Conservation (phyloP, 2,888 invertebrate genomes). For the Synanthedon formicaeformis region DNA sequence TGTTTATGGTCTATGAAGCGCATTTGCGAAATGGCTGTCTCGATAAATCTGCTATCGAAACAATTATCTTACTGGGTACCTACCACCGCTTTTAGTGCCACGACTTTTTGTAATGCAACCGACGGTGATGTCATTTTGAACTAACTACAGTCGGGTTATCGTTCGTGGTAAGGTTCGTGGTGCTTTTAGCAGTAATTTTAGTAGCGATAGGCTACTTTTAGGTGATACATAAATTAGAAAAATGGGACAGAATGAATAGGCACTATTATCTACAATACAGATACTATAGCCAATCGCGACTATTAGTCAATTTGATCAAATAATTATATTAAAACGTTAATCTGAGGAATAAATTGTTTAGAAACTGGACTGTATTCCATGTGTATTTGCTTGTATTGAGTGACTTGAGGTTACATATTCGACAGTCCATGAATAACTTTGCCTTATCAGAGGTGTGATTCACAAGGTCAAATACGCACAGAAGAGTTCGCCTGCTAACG, state of each 20-base stretch:
- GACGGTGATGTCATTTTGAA: conserved; percentile 21
- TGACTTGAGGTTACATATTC: conserved; percentile 24
- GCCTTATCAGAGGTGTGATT: conserved; percentile 58
- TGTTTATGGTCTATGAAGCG: not conserved
- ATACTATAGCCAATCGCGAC: no score
- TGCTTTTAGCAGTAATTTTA: conserved; percentile 6
- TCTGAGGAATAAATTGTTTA: no score
- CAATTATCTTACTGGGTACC: no score
- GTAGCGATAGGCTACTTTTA: not conserved
- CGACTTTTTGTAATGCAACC: not conserved
- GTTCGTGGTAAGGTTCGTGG: conserved; percentile 15
- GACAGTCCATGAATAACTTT: conserved; percentile 25
- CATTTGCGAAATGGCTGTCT: not conserved
- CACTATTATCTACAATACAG: no score
- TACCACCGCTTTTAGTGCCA: not conserved
- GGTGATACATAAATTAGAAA: not conserved
- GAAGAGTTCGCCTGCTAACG: conserved; percentile 50
- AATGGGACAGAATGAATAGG: not conserved
- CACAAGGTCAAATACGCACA: conserved; percentile 45
- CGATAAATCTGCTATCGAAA: not conserved
- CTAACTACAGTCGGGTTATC: conserved; percentile 13
- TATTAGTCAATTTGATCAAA: no score
- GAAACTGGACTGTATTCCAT: no score
- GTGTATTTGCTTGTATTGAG: not conserved
- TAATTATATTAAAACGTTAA: no score